A percentile compares a stretch with the other conserved stretches of the same genome.
Conservation (phyloP, 2,113 vertebrate species). For the Cebidichthys violaceus region DNA sequence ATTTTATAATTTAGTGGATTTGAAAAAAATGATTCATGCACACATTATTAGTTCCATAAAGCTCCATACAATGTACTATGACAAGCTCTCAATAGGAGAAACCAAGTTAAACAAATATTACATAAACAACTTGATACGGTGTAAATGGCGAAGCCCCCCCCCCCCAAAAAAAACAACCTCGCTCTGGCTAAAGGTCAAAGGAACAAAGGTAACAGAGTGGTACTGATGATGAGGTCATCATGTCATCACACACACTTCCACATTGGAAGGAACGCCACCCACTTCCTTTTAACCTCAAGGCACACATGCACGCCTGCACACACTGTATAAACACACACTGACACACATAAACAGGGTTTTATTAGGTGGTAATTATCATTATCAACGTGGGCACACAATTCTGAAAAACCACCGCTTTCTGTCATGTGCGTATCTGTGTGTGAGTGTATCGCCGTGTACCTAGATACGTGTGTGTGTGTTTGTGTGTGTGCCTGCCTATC, state of each 20-base stretch:
- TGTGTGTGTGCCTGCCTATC: background rate
- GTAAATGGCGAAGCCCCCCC: background rate
- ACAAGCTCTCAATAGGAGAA: background rate
- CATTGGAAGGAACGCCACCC: conserved; percentile 33
- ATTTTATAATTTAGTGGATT: background rate
- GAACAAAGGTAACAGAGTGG: conserved; percentile 48
- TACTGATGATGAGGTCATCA: conserved; percentile 52
- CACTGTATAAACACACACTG: conserved; percentile 9
- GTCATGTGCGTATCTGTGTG: conserved; percentile 5
- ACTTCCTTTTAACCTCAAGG: conserved; percentile 62
- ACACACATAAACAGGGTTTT: conserved; percentile 29
- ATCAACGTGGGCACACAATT: conserved; percentile 49
- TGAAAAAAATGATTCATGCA: background rate
- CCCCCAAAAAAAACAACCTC: background rate
- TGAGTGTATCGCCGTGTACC: background rate
- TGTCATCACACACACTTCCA: conserved; percentile 76
- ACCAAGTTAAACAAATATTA: background rate
- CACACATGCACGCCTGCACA: conserved; percentile 7
- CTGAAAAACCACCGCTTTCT: conserved; percentile 28
- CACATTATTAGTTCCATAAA: background rate
- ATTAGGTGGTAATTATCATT: conserved; percentile 65
- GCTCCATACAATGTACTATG: background rate
- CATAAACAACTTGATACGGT: conserved; percentile 1
- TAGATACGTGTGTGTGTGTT: background rate
- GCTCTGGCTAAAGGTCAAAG: conserved; percentile 54